A percentile compares a stretch with the other conserved stretches of the same genome.
Evolutionary conservation across 2,888 invertebrate genomes (phyloP).

Genomic region (Eurytoma californica): DNA sequence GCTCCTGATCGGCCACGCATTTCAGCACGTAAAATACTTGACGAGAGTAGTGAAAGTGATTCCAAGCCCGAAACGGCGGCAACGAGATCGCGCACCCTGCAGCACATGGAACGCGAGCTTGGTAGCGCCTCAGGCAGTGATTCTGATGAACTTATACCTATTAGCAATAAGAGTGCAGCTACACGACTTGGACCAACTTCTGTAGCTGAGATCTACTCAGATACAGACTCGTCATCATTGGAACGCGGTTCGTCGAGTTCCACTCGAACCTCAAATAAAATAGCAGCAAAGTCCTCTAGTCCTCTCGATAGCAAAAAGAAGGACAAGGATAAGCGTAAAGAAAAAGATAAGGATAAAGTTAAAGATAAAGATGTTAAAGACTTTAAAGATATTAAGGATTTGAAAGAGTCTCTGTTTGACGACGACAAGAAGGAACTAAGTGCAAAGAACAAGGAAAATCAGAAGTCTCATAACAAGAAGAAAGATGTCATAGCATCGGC

Average conservation of each 20-base stretch:
- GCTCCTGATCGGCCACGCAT: conserved; percentile 75
- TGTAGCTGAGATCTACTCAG: conserved; percentile 88
- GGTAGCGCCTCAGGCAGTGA: conserved; percentile 83
- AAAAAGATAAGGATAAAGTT: conserved; percentile 73
- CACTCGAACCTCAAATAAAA: conserved; percentile 85
- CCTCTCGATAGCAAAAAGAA: conserved; percentile 69
- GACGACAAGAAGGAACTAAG: conserved; percentile 44
- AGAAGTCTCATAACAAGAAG: conserved; percentile 68
- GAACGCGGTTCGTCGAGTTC: conserved; percentile 80
- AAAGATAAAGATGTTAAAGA: conserved; percentile 73
- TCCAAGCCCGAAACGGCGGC: conserved; percentile 59
- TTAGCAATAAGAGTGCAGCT: conserved; percentile 74
- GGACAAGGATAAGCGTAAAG: conserved; percentile 74
- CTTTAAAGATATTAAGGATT: conserved; percentile 76
- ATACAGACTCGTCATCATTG: conserved; percentile 83
- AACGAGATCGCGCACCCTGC: conserved; percentile 78
- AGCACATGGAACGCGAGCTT: conserved; percentile 86
- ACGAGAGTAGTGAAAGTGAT: conserved; percentile 72
- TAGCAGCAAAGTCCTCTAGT: conserved; percentile 71
- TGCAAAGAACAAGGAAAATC: conserved; percentile 76
- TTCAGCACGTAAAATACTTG: conserved; percentile 69
- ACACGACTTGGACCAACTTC: conserved; percentile 73
- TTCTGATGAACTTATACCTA: conserved; percentile 86
- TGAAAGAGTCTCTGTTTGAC: conserved; percentile 34
- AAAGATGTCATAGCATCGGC: conserved; percentile 83